These are phyloP conservation scores for Aphelocoma californica DNA, from an alignment of 2,797 vertebrate species.

Conservation along the genomic window DNA sequence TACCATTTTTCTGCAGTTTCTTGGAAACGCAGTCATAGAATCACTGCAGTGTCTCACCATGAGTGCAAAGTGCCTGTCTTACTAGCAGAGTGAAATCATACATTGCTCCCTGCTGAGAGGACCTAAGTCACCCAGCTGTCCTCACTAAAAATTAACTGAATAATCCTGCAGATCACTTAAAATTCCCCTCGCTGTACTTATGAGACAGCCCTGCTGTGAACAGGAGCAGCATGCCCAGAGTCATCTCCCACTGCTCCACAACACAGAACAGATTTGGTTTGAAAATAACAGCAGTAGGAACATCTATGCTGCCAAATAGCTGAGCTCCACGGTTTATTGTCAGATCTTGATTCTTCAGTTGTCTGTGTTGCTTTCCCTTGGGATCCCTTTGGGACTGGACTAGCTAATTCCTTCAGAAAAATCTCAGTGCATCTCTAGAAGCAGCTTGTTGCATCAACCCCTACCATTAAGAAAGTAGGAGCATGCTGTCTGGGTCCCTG, in stretches of 20 bases:
- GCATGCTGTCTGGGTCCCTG: not conserved
- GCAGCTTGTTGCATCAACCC: not conserved
- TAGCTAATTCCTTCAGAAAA: not conserved
- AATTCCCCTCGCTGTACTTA: not conserved
- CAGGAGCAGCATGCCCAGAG: not conserved
- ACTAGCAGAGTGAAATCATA: not conserved
- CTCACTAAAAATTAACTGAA: slow-evolving; percentile 3
- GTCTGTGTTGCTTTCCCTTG: not conserved
- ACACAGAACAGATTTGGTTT: slow-evolving; percentile 22
- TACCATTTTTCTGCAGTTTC: not conserved
- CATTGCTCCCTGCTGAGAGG: not conserved
- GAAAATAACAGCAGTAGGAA: slow-evolving; percentile 25
- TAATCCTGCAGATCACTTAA: slow-evolving; percentile 23
- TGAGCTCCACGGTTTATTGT: not conserved
- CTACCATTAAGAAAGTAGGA: not conserved
- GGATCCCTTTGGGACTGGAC: not conserved
- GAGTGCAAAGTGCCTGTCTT: not conserved
- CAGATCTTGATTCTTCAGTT: not conserved
- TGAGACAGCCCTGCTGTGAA: slow-evolving; percentile 11
- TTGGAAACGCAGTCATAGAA: not conserved
- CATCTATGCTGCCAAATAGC: not conserved
- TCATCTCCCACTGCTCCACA: slow-evolving; percentile 11
- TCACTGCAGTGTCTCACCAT: not conserved
- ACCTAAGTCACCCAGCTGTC: slow-evolving; percentile 23
- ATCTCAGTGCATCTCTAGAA: not conserved